A percentile compares a stretch with the other conserved stretches of the same genome.
Conservation (phyloP, 2,888 invertebrate genomes). For the Latheticus oryzae region DNA sequence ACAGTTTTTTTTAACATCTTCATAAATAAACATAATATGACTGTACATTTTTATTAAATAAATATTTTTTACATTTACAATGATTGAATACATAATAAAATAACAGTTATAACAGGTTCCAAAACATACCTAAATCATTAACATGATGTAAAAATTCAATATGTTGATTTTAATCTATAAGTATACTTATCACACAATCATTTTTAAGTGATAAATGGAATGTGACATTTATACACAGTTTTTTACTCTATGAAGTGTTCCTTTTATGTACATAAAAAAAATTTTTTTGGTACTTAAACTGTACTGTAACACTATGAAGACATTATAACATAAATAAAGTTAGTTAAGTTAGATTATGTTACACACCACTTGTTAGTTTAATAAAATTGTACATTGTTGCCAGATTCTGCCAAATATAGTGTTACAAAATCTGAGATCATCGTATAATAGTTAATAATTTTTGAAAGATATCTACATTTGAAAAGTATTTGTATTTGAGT, state of each 20-base stretch:
- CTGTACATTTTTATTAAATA: constrained; percentile 62
- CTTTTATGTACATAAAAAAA: constrained; percentile 35
- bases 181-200: constrained; percentile 36
- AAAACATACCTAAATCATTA: constrained; percentile 31
- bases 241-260: constrained; percentile 36
- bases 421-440: constrained; percentile 5
- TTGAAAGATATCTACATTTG: constrained; percentile 1
- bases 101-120: constrained; percentile 47
- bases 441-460: background rate
- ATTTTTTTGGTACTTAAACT: too few species aligned
- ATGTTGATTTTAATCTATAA: constrained; percentile 29
- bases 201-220: constrained; percentile 35
- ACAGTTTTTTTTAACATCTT: too few species aligned
- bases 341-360: background rate
- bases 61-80: constrained; percentile 63
- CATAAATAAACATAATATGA: constrained; percentile 54
- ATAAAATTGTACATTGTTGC: constrained; percentile 7
- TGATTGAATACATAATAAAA: constrained; percentile 56
- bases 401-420: constrained; percentile 2
- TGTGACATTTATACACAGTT: constrained; percentile 37
- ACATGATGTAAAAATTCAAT: constrained; percentile 35
- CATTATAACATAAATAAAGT: too few species aligned
- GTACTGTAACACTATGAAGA: too few species aligned
- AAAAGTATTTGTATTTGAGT: background rate
- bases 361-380: background rate